Percentiles rank a stretch among this genome's conserved stretches.
These are phyloP conservation scores for Nebria ingens DNA, from an alignment of 1,140 invertebrate species.

Conservation along the genomic window DNA sequence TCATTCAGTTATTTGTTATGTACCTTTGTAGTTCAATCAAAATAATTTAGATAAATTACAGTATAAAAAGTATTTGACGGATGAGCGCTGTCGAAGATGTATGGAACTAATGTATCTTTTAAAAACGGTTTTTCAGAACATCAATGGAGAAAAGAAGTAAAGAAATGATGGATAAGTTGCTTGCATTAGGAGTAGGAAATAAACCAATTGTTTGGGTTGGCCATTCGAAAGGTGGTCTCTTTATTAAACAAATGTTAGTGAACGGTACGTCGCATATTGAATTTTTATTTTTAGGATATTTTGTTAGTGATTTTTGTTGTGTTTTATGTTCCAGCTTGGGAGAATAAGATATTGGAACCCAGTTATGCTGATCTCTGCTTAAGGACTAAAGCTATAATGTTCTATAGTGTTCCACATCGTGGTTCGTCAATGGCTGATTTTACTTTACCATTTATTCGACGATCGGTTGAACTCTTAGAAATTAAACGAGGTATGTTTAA, in stretches of 20 bases:
- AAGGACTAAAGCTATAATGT: slow-evolving; percentile 51
- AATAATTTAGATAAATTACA: too few species aligned
- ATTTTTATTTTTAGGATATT: slow-evolving; percentile 11
- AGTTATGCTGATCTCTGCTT: slow-evolving; percentile 31
- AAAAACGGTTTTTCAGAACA: too few species aligned
- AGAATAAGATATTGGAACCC: slow-evolving; percentile 16
- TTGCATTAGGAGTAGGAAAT: slow-evolving; percentile 45
- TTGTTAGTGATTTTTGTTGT: slow-evolving; percentile 12
- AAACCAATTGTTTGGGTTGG: slow-evolving; percentile 59
- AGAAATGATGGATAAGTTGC: slow-evolving; percentile 52
- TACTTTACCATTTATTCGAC: slow-evolving; percentile 47
- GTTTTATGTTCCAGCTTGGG: slow-evolving; percentile 27
- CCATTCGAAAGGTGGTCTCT: slow-evolving; percentile 60
- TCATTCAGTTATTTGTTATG: too few species aligned
- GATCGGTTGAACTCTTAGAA: slow-evolving; percentile 51
- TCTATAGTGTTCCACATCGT: slow-evolving; percentile 63
- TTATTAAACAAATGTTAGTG: slow-evolving; percentile 57
- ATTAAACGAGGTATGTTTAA: slow-evolving; percentile 50
- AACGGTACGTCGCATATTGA: slow-evolving; percentile 34
- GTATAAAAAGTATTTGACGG: too few species aligned
- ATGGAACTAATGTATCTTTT: too few species aligned
- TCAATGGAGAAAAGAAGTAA: slow-evolving; percentile 47
- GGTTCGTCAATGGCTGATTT: slow-evolving; percentile 57
- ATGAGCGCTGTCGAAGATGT: too few species aligned
- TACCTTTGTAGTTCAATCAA: too few species aligned